Base-by-base conservation (phyloP, 2,888 invertebrate genomes). In the Eucera pruinosa region DNA sequence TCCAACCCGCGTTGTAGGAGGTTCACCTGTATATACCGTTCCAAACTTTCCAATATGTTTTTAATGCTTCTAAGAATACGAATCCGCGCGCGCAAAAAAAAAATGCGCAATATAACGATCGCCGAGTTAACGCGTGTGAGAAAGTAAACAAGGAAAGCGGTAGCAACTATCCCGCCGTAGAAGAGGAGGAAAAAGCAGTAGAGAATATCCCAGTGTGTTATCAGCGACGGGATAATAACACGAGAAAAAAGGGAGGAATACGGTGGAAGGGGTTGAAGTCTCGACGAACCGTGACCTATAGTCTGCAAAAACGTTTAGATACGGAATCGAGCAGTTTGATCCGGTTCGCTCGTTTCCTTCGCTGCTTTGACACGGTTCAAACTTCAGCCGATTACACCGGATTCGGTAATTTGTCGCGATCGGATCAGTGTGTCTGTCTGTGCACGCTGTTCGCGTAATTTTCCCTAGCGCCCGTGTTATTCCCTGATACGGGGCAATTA, bases 301-400 rank as follows among this genome's bases (percentile, higher is more conserved):
- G 87, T 88, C 87, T 89, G 80, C 52, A 85, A 88, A 89, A 88
- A 86, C 55, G 75, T 69, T 81, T 65, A 81, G 85, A 88, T 87
- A 88, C 27, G 41, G 45, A 47, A 27, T 27, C 57, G 48, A 25
- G 77, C 65, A 47, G 82, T 77, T 80, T 76, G 76, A 86, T 82
- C 83, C 84, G 81, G 81, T 80, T 84, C 75, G 75, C 36, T 57
- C 68, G 58, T 43, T 48, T 23, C 41, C 48, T 47, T 62, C 27
- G 43, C n/a, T 58, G 78, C 30, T 75, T 69, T 84, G 79, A 80
- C 80, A 81, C 61, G 50, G 85, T 72, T 86, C 82, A 83, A 85
- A 85, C 78, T 85, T 81, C 83, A 82, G 11, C 13, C 23, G 60
- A 60, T 68, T 54, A 50, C 33, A 52, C 60, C n/a, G n/a, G n/a